Conservation (phyloP, 2,113 vertebrate species). For the Centrocercus urophasianus region DNA sequence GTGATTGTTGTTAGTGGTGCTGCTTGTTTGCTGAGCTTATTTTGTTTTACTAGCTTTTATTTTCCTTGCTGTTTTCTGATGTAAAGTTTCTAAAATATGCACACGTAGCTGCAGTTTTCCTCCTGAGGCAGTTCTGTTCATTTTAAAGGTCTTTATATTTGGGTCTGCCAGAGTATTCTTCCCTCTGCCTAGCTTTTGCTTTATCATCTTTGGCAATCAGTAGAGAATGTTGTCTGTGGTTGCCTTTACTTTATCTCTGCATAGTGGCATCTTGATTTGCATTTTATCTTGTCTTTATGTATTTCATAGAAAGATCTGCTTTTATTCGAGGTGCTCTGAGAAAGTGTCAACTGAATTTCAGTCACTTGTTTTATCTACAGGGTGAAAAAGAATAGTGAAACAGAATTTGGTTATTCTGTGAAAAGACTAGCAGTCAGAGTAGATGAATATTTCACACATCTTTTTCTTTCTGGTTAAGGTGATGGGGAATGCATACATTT, state of each 20-base stretch:
- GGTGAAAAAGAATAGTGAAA: not conserved
- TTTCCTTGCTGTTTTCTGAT: not conserved
- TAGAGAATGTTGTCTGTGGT: not conserved
- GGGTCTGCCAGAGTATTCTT: not conserved
- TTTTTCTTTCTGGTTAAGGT: not conserved
- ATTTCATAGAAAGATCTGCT: not conserved
- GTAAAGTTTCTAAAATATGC: not conserved
- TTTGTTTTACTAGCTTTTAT: not conserved
- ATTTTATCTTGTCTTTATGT: not conserved
- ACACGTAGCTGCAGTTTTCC: not conserved
- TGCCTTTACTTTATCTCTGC: not conserved
- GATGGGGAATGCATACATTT: not conserved
- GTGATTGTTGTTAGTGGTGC: not conserved
- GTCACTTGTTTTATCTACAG: not conserved
- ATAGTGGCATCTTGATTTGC: not conserved
- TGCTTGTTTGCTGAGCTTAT: not conserved
- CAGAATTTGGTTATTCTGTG: not conserved
- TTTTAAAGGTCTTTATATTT: not conserved
- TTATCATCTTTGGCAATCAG: not conserved
- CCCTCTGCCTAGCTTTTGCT: not conserved
- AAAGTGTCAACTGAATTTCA: not conserved
- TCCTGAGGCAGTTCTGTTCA: not conserved
- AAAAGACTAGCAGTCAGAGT: not conserved
- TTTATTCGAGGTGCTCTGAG: not conserved
- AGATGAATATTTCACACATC: not conserved